These are phyloP conservation scores for Limonius californicus DNA, from an alignment of 1,140 invertebrate species.

Conservation along the genomic window DNA sequence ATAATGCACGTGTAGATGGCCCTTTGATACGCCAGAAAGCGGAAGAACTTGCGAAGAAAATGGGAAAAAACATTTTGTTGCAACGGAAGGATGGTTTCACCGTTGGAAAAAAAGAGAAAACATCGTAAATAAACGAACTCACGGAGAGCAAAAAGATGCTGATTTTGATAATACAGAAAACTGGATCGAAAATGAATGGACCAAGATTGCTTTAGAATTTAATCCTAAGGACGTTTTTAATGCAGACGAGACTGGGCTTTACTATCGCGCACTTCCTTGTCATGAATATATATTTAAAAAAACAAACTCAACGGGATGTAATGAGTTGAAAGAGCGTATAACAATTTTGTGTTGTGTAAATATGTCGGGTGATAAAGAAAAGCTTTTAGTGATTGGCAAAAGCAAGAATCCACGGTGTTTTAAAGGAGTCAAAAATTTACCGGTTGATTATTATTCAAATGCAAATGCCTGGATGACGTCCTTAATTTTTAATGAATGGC, in stretches of 20 bases:
- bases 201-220: too few species aligned
- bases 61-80: too few species aligned
- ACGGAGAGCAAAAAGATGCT: constrained; percentile 14
- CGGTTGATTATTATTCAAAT: background rate
- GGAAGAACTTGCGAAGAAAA: constrained; percentile 5
- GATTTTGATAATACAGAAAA: constrained; percentile 2
- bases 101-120: constrained; percentile 12
- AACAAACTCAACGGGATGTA: background rate
- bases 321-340: constrained; percentile 11
- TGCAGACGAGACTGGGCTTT: too few species aligned
- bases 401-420: constrained; percentile 15
- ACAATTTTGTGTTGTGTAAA: constrained; percentile 14
- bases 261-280: background rate
- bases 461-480: background rate
- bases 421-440: constrained; percentile 8
- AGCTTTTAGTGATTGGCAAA: constrained; percentile 14
- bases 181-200: background rate
- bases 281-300: too few species aligned
- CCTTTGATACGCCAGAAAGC: constrained; percentile 7
- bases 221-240: too few species aligned
- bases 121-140: constrained; percentile 4
- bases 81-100: constrained; percentile 8
- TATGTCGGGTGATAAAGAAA: constrained; percentile 15
- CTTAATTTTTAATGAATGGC: background rate
- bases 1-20: constrained; percentile 5